Evolutionary conservation across 2,797 vertebrate genomes (phyloP), one percentile per base, ranked within the genome.

Genomic region (Xiphorhynchus erythropygius): DNA sequence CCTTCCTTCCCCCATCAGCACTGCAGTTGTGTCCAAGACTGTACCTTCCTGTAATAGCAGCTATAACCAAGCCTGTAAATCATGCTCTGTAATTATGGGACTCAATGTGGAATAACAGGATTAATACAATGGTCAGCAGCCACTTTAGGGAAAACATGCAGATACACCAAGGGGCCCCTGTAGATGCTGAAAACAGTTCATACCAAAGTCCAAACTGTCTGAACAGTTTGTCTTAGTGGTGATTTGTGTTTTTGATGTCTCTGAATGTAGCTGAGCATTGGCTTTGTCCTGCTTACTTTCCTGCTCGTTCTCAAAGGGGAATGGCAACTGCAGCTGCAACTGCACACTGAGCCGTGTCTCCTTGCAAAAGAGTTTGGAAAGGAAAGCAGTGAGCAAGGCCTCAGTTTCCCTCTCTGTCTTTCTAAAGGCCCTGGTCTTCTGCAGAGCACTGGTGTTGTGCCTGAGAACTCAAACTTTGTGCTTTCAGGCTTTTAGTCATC

Each of bases 401-500:
- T 79, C 2, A 7, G 39, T 70, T 79, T 93, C 21, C 21, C 25
- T 93, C 5, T 0, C n/a, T 0, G 0, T 30, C 27, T 5, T 37
- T 11, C 12, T 30, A 41, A 49, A 73, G 79, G 41, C 30, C 17
- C 8, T 32, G 59, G 10, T 37, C 5, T 30, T 73, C 65, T 73
- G 35, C 57, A 55, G 75, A 65, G n/a, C 7, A 2, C 11, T 57
- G 32, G 10, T 60, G 62, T 2, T 39, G 55, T 3, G 2, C 35
- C 47, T 6, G 30, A 49, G 63, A 84, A 52, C 53, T 67, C 74
- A 46, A 84, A 91, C 67, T 93, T 84, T 21, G 70, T 60, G 79
- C 68, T 96, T 94, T 90, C 39, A 68, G 75, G 73, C 71, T 91
- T 84, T 95, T 53, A 95, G 96, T 94, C 83, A 64, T 84, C 21